Evolutionary conservation across 1,140 invertebrate species (phyloP), one percentile per base, ranked within the genome.

Genomic region (Oppia nitens): DNA sequence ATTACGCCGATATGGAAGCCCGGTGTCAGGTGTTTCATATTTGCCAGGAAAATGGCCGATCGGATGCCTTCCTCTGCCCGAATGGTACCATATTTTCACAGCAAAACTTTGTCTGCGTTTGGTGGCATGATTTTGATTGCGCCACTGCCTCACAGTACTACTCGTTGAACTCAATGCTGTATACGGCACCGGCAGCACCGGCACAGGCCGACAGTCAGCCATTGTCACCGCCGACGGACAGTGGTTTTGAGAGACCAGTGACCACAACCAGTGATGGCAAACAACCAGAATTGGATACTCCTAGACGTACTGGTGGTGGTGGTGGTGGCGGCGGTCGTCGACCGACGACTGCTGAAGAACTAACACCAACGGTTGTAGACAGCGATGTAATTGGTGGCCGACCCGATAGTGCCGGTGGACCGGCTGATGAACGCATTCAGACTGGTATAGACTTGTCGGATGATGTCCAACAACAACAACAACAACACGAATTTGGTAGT

Each of bases 61-160:
- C 73, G 53, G 73, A 74, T 60, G 73, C 74, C 0, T 90, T 91
- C 69, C 77, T 91, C 0, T 91, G 88, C 69, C 81, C 85, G 3
- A 88, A 90, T 66, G 87, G 87, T 0, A 91, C 88, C 0, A 74
- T 91, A 50, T 92, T 90, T 68, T 87, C 87, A 68, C 87, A 91
- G 67, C 76, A 81, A 47, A 83, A 86, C 66, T 88, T 90, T 64
- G 78, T 84, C 25, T 91, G 88, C 65, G 87, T 91, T 68, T 91
- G 87, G 86, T 90, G 86, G 87, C 89, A 88, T 72, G 90, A 90
- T 67, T 87, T 89, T 0, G 81, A 89, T 67, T 90, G 79, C 60
- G 76, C 66, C 11, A 64, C 71, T 21, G 71, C 75, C 1, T 59
- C 66, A 81, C 63, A 76, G 75, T 9, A 77, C 82, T 64, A 83